Percentiles rank a stretch among this genome's conserved stretches.
Evolutionary conservation across 2,888 invertebrate species (phyloP).

Genomic region (Bimastos eiseni): DNA sequence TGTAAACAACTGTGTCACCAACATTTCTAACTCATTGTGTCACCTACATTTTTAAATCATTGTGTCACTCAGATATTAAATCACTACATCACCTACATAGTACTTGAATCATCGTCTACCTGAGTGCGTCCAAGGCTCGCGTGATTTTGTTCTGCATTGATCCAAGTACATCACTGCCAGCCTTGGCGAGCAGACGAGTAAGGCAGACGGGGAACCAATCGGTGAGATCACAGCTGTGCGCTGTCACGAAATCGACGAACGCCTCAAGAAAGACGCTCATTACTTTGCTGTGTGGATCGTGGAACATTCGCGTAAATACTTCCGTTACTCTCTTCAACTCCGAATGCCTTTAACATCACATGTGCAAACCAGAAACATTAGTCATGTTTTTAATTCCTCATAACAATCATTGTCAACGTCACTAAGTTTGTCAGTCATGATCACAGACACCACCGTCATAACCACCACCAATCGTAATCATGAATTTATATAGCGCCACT

Average conservation of each 20-base stretch:
- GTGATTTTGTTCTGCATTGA: constrained; percentile 85
- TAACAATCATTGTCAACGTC: neutral
- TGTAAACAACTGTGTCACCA: too few species aligned
- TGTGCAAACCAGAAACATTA: constrained; percentile 48
- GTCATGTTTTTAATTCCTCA: constrained; percentile 72
- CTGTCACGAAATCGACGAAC: constrained; percentile 82
- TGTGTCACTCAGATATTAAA: too few species aligned
- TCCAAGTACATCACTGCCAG: constrained; percentile 86
- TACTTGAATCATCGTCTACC: constrained; percentile 45
- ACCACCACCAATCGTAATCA: neutral
- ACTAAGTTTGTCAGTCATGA: neutral
- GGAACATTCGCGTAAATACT: constrained; percentile 92
- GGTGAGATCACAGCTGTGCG: constrained; percentile 82
- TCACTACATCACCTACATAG: too few species aligned
- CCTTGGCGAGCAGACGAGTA: constrained; percentile 82
- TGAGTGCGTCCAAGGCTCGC: constrained; percentile 57
- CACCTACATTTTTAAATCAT: neutral
- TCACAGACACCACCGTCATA: neutral
- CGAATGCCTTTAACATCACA: constrained; percentile 50
- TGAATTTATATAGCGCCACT: too few species aligned
- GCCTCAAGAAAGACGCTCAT: constrained; percentile 90
- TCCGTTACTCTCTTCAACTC: constrained; percentile 84
- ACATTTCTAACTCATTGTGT: neutral
- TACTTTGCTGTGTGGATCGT: constrained; percentile 90
- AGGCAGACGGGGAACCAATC: constrained; percentile 92